A percentile compares a stretch with the other conserved stretches of the same genome.
phyloP scores from a whole-genome alignment of 2,888 invertebrate species.

The Crossocerus cetratus region DNA sequence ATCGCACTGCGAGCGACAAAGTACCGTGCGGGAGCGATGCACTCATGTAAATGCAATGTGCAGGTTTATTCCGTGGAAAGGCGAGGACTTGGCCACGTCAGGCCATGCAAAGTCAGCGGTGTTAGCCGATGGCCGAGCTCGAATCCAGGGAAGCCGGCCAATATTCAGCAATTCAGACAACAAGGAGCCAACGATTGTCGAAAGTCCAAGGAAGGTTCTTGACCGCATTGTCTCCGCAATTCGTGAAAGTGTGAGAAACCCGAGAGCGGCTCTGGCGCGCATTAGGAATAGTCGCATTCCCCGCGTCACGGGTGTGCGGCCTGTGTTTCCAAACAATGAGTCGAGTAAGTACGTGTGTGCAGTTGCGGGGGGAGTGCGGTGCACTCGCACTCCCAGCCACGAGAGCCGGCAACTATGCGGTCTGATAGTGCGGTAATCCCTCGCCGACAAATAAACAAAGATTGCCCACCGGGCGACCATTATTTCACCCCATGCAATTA shows the following conservation, averaged over 20 bases:
- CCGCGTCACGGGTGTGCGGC: background rate
- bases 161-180: constrained; percentile 10
- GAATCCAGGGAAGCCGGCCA: constrained; percentile 11
- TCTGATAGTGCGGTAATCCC: constrained; percentile 4
- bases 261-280: constrained; percentile 10
- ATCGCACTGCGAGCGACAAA: background rate
- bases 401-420: background rate
- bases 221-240: constrained; percentile 25
- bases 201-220: constrained; percentile 34
- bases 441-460: background rate
- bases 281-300: constrained; percentile 15
- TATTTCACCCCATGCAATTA: background rate
- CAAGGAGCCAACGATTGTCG: constrained; percentile 31
- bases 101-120: background rate
- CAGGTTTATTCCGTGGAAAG: background rate
- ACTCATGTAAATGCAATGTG: background rate
- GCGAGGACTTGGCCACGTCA: background rate
- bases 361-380: background rate
- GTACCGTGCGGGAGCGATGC: background rate
- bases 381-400: background rate
- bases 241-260: constrained; percentile 36
- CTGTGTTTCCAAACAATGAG: background rate
- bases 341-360: background rate
- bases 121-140: constrained; percentile 2
- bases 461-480: background rate